Evolutionary conservation across 2,113 vertebrate species (phyloP), one percentile per base, ranked within the genome.

Genomic region (Tachycineta bicolor): DNA sequence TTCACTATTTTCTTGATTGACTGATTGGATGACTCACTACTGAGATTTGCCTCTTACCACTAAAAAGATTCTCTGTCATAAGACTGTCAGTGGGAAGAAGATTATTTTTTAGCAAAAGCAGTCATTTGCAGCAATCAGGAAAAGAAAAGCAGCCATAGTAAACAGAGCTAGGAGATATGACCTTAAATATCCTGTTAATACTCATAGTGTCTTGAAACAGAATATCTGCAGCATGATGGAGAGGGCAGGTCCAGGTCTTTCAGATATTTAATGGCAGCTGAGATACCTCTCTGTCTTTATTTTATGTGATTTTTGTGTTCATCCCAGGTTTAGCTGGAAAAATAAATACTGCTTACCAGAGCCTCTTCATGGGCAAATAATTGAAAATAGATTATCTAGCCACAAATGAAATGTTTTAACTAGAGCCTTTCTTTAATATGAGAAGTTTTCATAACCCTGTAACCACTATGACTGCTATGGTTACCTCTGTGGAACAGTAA

Each of bases 21-120:
- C 83, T 94, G 93, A 90, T 94, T 97, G 80, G 70, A 71, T 95
- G 96, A 94, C 87, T 96, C 95, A 94, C 87, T 95, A 60, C 81
- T 50, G 80, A 90, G 90, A 70, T 93, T 93, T 18, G 9, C 39
- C 39, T 89, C 55, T 92, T 85, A 58, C 41, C 39, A 85, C 34
- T 89, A 90, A 75, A 74, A 95, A 89, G 31, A 83, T 77, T 95
- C 74, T 56, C 83, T 93, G 74, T 47, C 65, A 37, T 43, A 74
- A 85, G 88, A 85, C 31, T 90, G 77, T 49, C 81, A 94, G 37
- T 69, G 90, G 90, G 64, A 91, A 58, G 14, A 41, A 47, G 64
- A 44, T 94, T 93, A 49, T 75, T 89, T 96, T 97, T 90, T 53
- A 95, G 91, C 74, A 67, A 94, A 96, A 85, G 83, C 33, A 93